These are phyloP conservation scores for Neoarius graeffei DNA, from an alignment of 2,113 vertebrate genomes.

Conservation along the genomic window DNA sequence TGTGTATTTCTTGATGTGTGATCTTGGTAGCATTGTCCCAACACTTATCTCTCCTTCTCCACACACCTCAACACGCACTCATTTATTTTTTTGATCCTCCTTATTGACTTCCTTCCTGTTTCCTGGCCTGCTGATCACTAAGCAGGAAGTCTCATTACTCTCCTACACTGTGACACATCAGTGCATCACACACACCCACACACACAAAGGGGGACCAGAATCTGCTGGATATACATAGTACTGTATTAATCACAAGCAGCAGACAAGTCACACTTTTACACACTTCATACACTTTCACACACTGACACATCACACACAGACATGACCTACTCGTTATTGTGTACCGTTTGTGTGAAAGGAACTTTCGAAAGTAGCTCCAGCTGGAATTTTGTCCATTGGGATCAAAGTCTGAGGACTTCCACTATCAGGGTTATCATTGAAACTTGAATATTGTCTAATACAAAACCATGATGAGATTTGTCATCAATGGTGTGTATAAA, in stretches of 20 bases:
- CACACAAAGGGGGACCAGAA: not conserved
- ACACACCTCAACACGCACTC: not conserved
- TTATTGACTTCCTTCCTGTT: conserved; percentile 67
- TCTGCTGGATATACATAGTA: not conserved
- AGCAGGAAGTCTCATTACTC: conserved; percentile 65
- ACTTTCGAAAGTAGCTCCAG: not conserved
- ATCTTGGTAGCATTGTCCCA: not conserved
- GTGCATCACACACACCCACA: conserved; percentile 15
- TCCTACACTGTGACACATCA: conserved; percentile 41
- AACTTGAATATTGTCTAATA: not conserved
- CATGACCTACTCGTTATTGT: not conserved
- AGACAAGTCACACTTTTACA: not conserved
- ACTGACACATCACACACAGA: not conserved
- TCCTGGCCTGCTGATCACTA: conserved; percentile 67
- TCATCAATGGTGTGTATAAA: not conserved
- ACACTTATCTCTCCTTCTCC: not conserved
- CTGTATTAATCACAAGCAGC: not conserved
- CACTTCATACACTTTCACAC: not conserved
- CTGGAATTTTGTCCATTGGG: not conserved
- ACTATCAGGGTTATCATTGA: too few relatives aligned
- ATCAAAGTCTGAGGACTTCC: not conserved
- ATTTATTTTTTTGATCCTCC: conserved; percentile 36
- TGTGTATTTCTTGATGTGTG: not conserved
- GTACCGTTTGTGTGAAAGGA: not conserved
- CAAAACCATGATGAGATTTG: not conserved